A percentile compares a stretch with the other conserved stretches of the same genome.
Evolutionary conservation across 2,888 invertebrate genomes (phyloP).

Genomic region (Rhagophthalmus giganteus): DNA sequence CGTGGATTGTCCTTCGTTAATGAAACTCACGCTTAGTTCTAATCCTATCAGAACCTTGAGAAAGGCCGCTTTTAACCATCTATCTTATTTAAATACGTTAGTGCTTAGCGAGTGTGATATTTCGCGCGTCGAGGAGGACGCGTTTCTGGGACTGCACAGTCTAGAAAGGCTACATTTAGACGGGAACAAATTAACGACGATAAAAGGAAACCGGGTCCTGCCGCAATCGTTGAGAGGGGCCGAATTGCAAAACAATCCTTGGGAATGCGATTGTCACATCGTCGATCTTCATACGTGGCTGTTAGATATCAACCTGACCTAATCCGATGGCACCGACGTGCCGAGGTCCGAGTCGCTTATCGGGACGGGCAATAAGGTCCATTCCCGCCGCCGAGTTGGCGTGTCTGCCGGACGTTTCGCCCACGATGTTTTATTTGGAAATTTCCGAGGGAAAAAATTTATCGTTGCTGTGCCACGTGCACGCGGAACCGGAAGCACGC

Average conservation of each 20-base stretch:
- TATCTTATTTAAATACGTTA: conserved; percentile 75
- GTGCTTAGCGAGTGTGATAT: conserved; percentile 83
- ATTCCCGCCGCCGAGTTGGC: conserved; percentile 74
- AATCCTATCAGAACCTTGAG: conserved; percentile 79
- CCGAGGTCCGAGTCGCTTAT: conserved; percentile 68
- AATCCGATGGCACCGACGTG: conserved; percentile 79
- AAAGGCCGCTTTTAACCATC: conserved; percentile 71
- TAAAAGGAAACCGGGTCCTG: conserved; percentile 69
- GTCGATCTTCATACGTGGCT: conserved; percentile 79
- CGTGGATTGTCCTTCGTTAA: conserved; percentile 75
- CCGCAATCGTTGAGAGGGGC: conserved; percentile 78
- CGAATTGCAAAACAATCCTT: conserved; percentile 82
- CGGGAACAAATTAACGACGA: conserved; percentile 75
- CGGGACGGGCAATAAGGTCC: conserved; percentile 68
- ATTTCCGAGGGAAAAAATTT: conserved; percentile 80
- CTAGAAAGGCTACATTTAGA: conserved; percentile 84
- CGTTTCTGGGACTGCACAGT: conserved; percentile 78
- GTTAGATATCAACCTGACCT: conserved; percentile 72
- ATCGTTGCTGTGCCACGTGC: conserved; percentile 77
- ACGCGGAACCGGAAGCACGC: conserved; percentile 79
- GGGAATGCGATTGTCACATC: conserved; percentile 86
- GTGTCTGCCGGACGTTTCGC: conserved; percentile 77
- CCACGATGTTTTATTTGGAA: conserved; percentile 75
- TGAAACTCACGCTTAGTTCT: conserved; percentile 78
- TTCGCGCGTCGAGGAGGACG: conserved; percentile 73